Evolutionary conservation across 2,888 invertebrate species (phyloP).

Genomic region (Serrognathus titanus): DNA sequence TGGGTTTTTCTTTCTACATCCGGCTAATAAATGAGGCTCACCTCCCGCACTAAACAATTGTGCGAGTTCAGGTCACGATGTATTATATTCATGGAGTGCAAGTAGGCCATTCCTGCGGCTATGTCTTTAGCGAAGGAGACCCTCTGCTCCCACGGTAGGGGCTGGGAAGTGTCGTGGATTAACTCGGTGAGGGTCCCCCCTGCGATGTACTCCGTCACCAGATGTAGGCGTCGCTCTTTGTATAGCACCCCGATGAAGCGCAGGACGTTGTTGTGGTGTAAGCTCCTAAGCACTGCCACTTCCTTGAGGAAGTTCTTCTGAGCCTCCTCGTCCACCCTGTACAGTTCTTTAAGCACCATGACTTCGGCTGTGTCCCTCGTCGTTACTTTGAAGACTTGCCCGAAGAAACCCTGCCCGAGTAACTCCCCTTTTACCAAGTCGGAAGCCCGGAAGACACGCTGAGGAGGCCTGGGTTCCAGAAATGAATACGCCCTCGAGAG

Average conservation of each 20-base stretch:
- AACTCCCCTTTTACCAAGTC: constrained; percentile 87
- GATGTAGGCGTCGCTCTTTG: constrained; percentile 84
- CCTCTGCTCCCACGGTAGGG: constrained; percentile 76
- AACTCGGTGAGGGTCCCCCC: constrained; percentile 87
- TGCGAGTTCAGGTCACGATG: constrained; percentile 94
- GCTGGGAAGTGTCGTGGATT: constrained; percentile 68
- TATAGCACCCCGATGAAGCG: constrained; percentile 91
- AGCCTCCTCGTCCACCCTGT: constrained; percentile 90
- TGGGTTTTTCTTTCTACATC: no score
- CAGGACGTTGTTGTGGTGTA: constrained; percentile 86
- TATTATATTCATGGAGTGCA: constrained; percentile 92
- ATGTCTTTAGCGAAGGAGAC: constrained; percentile 88
- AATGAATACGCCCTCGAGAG: constrained; percentile 86
- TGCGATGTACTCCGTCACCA: constrained; percentile 89
- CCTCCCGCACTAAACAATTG: constrained; percentile 88
- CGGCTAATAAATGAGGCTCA: constrained; percentile 36
- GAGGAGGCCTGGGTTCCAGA: constrained; percentile 61
- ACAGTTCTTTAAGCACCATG: constrained; percentile 91
- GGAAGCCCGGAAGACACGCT: constrained; percentile 84
- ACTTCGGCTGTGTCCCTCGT: constrained; percentile 87
- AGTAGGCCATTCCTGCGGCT: constrained; percentile 88
- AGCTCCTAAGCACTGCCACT: constrained; percentile 82
- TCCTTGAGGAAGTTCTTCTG: constrained; percentile 93
- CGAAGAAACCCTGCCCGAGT: constrained; percentile 91
- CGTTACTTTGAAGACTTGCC: constrained; percentile 87